phyloP scores from a whole-genome alignment of 2,113 vertebrate genomes.

The Odontesthes bonariensis region DNA sequence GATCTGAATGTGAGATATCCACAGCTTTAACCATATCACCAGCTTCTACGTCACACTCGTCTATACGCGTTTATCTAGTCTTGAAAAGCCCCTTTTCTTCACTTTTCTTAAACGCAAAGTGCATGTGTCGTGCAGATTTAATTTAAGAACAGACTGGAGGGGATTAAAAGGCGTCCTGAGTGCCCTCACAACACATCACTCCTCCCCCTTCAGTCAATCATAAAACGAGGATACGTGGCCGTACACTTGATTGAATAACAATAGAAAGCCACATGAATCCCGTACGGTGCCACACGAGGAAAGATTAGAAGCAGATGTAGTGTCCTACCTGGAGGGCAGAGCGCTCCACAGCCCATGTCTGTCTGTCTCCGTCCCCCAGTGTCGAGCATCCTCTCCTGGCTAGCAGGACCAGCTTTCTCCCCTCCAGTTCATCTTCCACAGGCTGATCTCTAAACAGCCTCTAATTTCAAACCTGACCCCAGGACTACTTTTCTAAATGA shows the following conservation, averaged over 20 bases:
- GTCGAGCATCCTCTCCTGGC: conserved; percentile 65
- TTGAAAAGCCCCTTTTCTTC: not conserved
- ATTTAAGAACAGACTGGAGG: not conserved
- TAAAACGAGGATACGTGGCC: conserved; percentile 16
- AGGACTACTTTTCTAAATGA: conserved; percentile 5
- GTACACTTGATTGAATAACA: conserved; percentile 28
- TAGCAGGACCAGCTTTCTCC: conserved; percentile 33
- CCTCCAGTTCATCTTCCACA: conserved; percentile 32
- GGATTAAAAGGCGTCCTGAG: not conserved
- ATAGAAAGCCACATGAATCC: conserved; percentile 13
- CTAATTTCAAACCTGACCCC: conserved; percentile 3
- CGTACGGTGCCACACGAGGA: not conserved
- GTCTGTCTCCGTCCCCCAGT: conserved; percentile 47
- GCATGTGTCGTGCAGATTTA: not conserved
- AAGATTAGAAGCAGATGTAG: not conserved
- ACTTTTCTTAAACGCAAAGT: not conserved
- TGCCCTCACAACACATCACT: conserved; percentile 7
- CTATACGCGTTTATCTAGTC: no score
- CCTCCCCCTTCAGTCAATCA: conserved; percentile 7
- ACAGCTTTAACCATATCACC: not conserved
- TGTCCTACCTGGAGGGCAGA: conserved; percentile 76
- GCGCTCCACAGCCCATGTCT: conserved; percentile 75
- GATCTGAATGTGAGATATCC: not conserved
- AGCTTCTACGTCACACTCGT: conserved; percentile 4
- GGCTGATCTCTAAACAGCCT: conserved; percentile 20